Evolutionary conservation across 2,888 invertebrate genomes (phyloP).

Genomic region (Macrophya alboannulata): DNA sequence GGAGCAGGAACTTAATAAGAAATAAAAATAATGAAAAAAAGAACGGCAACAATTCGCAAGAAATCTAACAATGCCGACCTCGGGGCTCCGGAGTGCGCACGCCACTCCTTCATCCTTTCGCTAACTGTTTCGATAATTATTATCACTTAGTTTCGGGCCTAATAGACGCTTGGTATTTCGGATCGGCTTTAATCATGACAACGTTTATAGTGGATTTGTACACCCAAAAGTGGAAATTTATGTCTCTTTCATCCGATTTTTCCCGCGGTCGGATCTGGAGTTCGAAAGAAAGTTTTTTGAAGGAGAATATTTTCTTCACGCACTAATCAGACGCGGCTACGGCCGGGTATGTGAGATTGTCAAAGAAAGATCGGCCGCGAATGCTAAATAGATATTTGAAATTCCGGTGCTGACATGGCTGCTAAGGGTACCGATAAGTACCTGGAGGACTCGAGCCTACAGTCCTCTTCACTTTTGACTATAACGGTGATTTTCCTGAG

Average conservation of each 20-base stretch:
- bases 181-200: conserved; percentile 77
- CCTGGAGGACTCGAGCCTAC: conserved; percentile 33
- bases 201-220: conserved; percentile 78
- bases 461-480: conserved; percentile 40
- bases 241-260: background rate
- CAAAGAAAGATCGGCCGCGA: conserved; percentile 66
- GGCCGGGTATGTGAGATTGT: conserved; percentile 53
- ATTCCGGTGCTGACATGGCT: conserved; percentile 69
- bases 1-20: conserved; percentile 25
- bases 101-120: conserved; percentile 53
- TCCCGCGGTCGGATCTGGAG: background rate
- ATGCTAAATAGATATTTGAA: conserved; percentile 75
- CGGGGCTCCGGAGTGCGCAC: conserved; percentile 58
- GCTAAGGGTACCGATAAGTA: conserved; percentile 46
- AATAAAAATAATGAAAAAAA: background rate
- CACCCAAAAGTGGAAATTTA: conserved; percentile 42
- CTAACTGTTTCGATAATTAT: conserved; percentile 75
- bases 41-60: conserved; percentile 62
- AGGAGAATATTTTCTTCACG: background rate
- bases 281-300: background rate
- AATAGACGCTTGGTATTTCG: conserved; percentile 78
- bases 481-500: conserved; percentile 22
- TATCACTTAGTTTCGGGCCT: conserved; percentile 76
- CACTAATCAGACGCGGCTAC: conserved; percentile 37
- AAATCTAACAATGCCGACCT: conserved; percentile 72